Percentiles rank a stretch among this genome's conserved stretches.
These are phyloP conservation scores for Phoeniculus purpureus DNA, from an alignment of 2,797 vertebrate genomes.

Conservation along the genomic window DNA sequence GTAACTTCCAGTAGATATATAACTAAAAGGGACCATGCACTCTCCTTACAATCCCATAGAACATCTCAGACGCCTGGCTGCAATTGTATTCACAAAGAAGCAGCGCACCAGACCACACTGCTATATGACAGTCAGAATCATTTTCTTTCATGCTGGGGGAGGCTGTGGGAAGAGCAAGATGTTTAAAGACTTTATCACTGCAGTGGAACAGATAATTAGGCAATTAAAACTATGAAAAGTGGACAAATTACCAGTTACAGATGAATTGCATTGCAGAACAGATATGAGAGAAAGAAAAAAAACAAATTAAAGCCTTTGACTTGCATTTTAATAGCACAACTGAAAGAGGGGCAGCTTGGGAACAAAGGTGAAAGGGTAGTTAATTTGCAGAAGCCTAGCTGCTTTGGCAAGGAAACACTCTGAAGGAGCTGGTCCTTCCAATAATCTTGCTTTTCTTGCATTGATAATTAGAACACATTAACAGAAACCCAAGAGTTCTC, in stretches of 20 bases:
- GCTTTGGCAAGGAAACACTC: not conserved
- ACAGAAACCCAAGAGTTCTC: not conserved
- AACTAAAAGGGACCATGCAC: not conserved
- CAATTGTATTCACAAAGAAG: not conserved
- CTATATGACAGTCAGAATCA: not conserved
- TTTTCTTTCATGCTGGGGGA: not conserved
- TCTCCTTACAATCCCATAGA: not conserved
- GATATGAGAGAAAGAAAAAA: not conserved
- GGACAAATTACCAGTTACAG: slow-evolving; percentile 39
- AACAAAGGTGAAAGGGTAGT: not conserved
- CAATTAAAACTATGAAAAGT: slow-evolving; percentile 60
- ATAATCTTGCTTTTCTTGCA: not conserved
- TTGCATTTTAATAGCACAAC: not conserved
- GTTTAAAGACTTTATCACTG: slow-evolving; percentile 40
- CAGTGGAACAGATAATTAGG: slow-evolving; percentile 45
- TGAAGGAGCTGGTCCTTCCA: not conserved
- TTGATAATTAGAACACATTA: not conserved
- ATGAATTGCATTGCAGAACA: not conserved
- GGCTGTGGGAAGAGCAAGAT: not conserved
- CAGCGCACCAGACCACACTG: not conserved
- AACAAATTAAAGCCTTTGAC: not conserved
- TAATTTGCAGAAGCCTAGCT: slow-evolving; percentile 21
- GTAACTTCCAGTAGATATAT: not conserved
- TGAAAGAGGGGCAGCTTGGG: not conserved
- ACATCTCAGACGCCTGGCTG: not conserved